Base-by-base conservation (phyloP, 1,140 invertebrate genomes). In the Matsumurasca onukii region DNA sequence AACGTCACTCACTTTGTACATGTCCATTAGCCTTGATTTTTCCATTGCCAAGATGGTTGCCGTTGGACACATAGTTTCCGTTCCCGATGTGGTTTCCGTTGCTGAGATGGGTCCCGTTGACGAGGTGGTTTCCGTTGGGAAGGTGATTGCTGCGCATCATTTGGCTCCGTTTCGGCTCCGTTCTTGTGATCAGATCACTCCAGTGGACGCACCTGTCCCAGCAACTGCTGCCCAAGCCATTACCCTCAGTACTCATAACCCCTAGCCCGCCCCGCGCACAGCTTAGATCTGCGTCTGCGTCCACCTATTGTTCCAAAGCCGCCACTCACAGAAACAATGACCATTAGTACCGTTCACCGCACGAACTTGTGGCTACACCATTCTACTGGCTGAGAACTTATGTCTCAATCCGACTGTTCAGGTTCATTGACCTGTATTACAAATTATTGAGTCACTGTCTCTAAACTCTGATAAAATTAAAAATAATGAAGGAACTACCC, bases 171-270 rank as follows among this genome's bases (percentile, higher is more conserved):
- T 65, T 65, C 62, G 29, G 62, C 15, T 45, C 31, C 2, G 31
- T n/a, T n/a, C 61, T 30, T n/a, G 34, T 17, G 29, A 64, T 57
- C 15, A 66, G 69, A 66, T 70, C 69, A 65, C 69, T 55, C 69
- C 69, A 70, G 20, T 70, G 69, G 27, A 70, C 69, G 45, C 69
- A 70, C 63, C 69, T 70, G 69, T 70, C 69, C 69, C 69, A 70
- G 55, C 69, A 70, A 59, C 69, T 51, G 29, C 22, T 48, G 9
- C 62, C 31, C 24, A 20, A 17, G 2, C 62, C 30, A 9, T 31
- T 65, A 27, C 34, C 62, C n/a, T 31, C 62, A 12, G 61, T 31
- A 45, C 62, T 31, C 30, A 34, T 65, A 9, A 39, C 62, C 31
- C 30, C 39, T 59, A 27, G 25, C 24, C 22, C 31, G 24, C 31